Evolutionary conservation across 2,113 vertebrate species (phyloP).

Genomic region (Eulacestoma nigropectus): DNA sequence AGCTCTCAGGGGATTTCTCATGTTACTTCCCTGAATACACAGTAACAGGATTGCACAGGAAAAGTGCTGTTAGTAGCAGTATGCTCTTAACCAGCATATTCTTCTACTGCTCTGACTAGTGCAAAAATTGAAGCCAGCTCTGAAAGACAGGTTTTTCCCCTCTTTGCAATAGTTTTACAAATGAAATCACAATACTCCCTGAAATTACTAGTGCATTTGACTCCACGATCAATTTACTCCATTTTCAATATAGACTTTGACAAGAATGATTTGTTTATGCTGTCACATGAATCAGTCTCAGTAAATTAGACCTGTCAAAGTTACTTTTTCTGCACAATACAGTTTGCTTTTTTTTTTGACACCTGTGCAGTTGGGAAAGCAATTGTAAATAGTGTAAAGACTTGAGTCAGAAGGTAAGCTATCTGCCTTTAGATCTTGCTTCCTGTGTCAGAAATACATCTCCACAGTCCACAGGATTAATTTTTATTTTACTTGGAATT

Average conservation of each 20-base stretch:
- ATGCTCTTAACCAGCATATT: neutral
- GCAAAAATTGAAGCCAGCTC: neutral
- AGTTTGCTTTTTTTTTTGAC: constrained; percentile 60
- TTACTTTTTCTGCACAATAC: constrained; percentile 60
- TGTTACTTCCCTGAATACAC: constrained; percentile 45
- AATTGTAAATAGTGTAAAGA: constrained; percentile 48
- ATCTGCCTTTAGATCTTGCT: neutral
- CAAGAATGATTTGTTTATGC: constrained; percentile 69
- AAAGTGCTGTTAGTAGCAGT: neutral
- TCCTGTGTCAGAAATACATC: neutral
- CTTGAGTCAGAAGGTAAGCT: neutral
- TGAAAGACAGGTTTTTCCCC: constrained; percentile 13
- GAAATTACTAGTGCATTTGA: constrained; percentile 59
- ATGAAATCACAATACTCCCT: constrained; percentile 57
- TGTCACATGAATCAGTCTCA: constrained; percentile 62
- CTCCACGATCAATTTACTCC: constrained; percentile 62
- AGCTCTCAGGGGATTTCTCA: constrained; percentile 44
- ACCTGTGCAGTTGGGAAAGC: constrained; percentile 28
- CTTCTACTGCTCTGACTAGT: neutral
- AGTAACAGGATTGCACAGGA: constrained; percentile 28
- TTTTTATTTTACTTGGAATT: neutral
- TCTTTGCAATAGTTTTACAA: constrained; percentile 52
- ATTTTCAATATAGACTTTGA: constrained; percentile 67
- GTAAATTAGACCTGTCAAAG: constrained; percentile 68
- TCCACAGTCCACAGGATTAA: neutral